Evolutionary conservation across 2,113 vertebrate genomes (phyloP).

Genomic region (Aphyosemion australe): DNA sequence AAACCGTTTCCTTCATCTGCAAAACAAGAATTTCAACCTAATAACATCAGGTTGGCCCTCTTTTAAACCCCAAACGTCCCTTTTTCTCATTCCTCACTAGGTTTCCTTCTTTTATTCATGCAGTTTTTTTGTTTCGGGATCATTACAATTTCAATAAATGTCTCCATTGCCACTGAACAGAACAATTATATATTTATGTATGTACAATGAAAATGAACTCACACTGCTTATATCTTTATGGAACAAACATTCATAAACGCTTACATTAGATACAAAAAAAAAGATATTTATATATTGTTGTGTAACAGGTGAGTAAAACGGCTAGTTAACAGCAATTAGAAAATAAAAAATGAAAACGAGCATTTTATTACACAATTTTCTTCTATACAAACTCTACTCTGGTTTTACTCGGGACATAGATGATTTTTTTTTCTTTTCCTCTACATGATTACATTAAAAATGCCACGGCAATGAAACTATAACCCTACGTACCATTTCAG

Average conservation of each 20-base stretch:
- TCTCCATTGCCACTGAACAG: slow-evolving; percentile 74
- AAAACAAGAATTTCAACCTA: slow-evolving; percentile 24
- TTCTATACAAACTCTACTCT: slow-evolving; percentile 76
- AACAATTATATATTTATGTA: slow-evolving; percentile 82
- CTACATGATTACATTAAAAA: slow-evolving; percentile 80
- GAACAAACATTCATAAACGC: slow-evolving; percentile 80
- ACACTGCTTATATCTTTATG: slow-evolving; percentile 76
- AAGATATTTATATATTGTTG: slow-evolving; percentile 76
- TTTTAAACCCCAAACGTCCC: slow-evolving; percentile 43
- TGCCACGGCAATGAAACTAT: slow-evolving; percentile 81
- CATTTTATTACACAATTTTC: slow-evolving; percentile 70
- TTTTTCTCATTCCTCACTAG: slow-evolving; percentile 20
- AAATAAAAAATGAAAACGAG: slow-evolving; percentile 75
- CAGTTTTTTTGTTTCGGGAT: slow-evolving; percentile 50
- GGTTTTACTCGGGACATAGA: slow-evolving; percentile 72
- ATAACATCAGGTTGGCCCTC: slow-evolving; percentile 43
- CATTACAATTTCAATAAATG: slow-evolving; percentile 49
- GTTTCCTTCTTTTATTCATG: slow-evolving; percentile 38
- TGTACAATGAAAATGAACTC: slow-evolving; percentile 83
- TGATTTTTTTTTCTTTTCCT: slow-evolving; percentile 51
- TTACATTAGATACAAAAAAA: slow-evolving; percentile 80
- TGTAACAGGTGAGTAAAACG: slow-evolving; percentile 75
- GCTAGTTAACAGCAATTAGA: slow-evolving; percentile 75
- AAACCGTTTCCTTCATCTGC: slow-evolving; percentile 37
- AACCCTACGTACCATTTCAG: slow-evolving; percentile 84